A percentile compares a stretch with the other conserved stretches of the same genome.
These are phyloP conservation scores for Pantelozetes paolii DNA, from an alignment of 2,888 invertebrate genomes.

Conservation along the genomic window DNA sequence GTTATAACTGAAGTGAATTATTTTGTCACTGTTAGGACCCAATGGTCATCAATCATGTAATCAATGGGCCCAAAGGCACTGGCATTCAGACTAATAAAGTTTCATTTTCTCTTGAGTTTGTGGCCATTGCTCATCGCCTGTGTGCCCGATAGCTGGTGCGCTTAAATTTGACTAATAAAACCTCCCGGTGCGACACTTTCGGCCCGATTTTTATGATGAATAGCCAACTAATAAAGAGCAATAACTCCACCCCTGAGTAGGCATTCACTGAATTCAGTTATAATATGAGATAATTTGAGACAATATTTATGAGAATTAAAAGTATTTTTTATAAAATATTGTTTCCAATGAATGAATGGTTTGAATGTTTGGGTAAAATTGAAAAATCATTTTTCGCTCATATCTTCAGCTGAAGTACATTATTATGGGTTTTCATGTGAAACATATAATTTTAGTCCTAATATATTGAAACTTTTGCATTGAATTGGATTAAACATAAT, in stretches of 20 bases:
- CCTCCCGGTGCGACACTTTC: slow-evolving; percentile 22
- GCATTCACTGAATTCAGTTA: background rate
- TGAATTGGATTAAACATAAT: background rate
- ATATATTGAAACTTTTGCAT: too few species aligned
- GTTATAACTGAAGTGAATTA: background rate
- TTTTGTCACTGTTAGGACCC: slow-evolving; percentile 3
- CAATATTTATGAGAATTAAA: background rate
- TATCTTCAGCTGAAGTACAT: too few species aligned
- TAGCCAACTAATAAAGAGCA: slow-evolving; percentile 23
- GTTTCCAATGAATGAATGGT: background rate
- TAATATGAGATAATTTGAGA: background rate
- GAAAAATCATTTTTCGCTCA: too few species aligned
- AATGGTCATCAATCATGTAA: slow-evolving; percentile 6
- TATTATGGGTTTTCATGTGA: too few species aligned
- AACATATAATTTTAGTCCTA: too few species aligned
- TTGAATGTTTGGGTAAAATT: too few species aligned
- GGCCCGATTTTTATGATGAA: slow-evolving; percentile 11
- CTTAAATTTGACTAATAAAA: slow-evolving; percentile 6
- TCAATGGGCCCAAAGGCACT: slow-evolving; percentile 19
- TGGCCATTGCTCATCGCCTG: too few species aligned
- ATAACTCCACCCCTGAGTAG: slow-evolving; percentile 4
- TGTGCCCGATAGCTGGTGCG: too few species aligned
- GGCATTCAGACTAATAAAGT: background rate
- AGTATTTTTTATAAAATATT: background rate
- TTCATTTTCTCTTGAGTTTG: background rate